Evolutionary conservation across 1,140 invertebrate species (phyloP).

Genomic region (Drosophila varians): DNA sequence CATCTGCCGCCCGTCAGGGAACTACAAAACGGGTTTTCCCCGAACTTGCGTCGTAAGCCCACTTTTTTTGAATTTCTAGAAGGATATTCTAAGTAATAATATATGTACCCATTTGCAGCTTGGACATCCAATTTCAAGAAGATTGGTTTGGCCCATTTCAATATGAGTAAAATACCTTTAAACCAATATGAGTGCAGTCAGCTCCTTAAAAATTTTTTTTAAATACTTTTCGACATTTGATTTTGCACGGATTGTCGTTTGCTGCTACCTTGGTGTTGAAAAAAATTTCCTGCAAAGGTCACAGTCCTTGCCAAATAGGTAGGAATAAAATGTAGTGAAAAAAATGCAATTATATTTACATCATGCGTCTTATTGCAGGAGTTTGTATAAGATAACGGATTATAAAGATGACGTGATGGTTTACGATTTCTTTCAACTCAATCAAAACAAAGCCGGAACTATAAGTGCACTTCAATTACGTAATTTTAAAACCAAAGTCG

Average conservation of each 20-base stretch:
- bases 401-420: no score
- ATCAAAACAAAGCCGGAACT: no score
- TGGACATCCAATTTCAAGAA: conserved; percentile 5
- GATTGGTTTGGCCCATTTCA: not conserved
- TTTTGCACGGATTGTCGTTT: not conserved
- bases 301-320: conserved; percentile 14
- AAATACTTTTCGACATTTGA: conserved; percentile 19
- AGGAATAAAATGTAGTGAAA: no score
- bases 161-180: conserved; percentile 7
- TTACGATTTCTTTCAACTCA: no score
- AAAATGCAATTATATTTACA: no score
- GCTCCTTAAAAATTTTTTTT: conserved; percentile 16
- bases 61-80: no score
- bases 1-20: conserved; percentile 15
- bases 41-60: conserved; percentile 28
- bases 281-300: not conserved
- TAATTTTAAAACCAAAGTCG: no score
- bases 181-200: not conserved
- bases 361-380: no score
- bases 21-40: not conserved
- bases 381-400: conserved; percentile 22
- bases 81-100: no score
- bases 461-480: no score
- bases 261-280: conserved; percentile 27
- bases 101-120: conserved; percentile 11